Evolutionary conservation across 2,113 vertebrate species (phyloP), one percentile per base, ranked within the genome.

Genomic region (Sinocyclocheilus anshuiensis): DNA sequence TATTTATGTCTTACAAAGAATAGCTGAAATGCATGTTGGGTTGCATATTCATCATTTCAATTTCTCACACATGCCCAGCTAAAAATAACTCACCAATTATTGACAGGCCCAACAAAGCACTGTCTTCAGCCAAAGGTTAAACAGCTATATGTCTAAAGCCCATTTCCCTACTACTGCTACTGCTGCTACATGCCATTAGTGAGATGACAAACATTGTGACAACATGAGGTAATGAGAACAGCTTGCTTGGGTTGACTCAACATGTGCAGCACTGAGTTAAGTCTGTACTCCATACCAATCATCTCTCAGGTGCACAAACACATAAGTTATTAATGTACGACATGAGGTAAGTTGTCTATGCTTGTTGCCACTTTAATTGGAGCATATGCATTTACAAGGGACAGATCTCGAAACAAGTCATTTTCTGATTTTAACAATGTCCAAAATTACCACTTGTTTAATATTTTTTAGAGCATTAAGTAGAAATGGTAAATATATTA

Each of bases 201-300:
- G 82, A 86, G 84, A 94, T 94, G 92, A 89, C 85, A 93, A 86
- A 88, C 94, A 94, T 95, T 91, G 90, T 91, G 91, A 84, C 86
- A 76, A 63, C 92, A 93, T 95, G 94, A 95, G 92, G 91, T 93
- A 94, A 95, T 93, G 91, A 92, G 91, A 92, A 89, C 88, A 87
- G 77, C 91, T 90, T 86, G 83, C 90, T 80, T 85, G 88, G 88
- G 89, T 87, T 67, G 86, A 92, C 89, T 89, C 89, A 91, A 92
- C 87, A 76, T 91, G 92, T 88, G 74, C 88, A 87, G 48, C 22
- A 16, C 24, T 67, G 79, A 20, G 61, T 81, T 81, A 81, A 90
- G 91, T 75, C 55, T 84, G 91, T 90, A 80, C 59, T 88, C 72
- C 86, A 87, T 84, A 86, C 86, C 86, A 81, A 84, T 90, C 87